Percentiles rank a stretch among this genome's conserved stretches.
Conservation (phyloP, 2,888 invertebrate genomes). For the Ormyrus labotus region DNA sequence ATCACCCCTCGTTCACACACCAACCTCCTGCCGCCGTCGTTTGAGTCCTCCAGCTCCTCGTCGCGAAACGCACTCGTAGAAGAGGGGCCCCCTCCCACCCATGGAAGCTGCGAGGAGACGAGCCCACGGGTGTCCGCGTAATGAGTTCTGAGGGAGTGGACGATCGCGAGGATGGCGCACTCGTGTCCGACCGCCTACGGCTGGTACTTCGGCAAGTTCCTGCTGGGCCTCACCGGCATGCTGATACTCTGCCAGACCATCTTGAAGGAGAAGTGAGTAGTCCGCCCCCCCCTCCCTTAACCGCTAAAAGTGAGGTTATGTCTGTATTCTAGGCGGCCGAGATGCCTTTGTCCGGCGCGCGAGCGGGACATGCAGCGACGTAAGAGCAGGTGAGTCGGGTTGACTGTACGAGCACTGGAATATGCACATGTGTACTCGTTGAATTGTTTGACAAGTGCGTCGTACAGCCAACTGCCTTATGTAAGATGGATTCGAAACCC, state of each 20-base stretch:
- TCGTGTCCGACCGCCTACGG: slow-evolving; percentile 48
- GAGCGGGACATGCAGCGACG: slow-evolving; percentile 58
- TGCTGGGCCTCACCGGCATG: slow-evolving; percentile 68
- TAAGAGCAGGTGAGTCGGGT: slow-evolving; percentile 56
- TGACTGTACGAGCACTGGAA: slow-evolving; percentile 49
- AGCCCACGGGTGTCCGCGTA: too few relatives aligned
- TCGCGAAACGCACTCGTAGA: too few relatives aligned
- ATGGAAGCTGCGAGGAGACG: too few relatives aligned
- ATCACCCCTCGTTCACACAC: too few relatives aligned
- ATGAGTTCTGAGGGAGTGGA: too few relatives aligned
- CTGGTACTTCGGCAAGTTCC: slow-evolving; percentile 71
- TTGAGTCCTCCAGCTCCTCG: too few relatives aligned
- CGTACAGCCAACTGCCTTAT: background rate
- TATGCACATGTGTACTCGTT: too few relatives aligned
- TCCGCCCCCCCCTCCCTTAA: too few relatives aligned
- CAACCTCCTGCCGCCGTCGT: too few relatives aligned
- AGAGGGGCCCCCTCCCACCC: too few relatives aligned
- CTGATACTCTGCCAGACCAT: slow-evolving; percentile 65
- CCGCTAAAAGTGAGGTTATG: slow-evolving; percentile 56
- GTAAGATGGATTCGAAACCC: background rate
- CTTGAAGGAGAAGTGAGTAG: slow-evolving; percentile 60
- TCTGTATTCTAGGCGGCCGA: slow-evolving; percentile 49
- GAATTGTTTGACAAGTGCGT: too few relatives aligned
- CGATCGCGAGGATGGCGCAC: slow-evolving; percentile 8
- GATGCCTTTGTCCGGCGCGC: slow-evolving; percentile 57